These are phyloP conservation scores for Trachelus tabidus DNA, from an alignment of 2,888 invertebrate species.

Conservation along the genomic window DNA sequence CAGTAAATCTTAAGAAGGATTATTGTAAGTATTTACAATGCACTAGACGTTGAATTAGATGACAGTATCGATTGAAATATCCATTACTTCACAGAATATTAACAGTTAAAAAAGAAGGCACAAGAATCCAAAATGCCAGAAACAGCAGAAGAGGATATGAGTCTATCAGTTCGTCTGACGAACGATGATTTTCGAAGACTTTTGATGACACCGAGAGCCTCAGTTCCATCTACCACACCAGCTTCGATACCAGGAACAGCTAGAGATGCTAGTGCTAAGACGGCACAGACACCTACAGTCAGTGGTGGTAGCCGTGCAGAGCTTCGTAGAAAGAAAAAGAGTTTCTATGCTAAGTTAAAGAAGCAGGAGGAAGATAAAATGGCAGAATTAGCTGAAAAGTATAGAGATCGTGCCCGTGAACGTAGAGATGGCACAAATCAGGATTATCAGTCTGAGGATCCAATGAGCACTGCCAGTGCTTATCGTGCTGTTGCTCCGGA, in stretches of 20 bases:
- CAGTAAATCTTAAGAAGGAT: neutral
- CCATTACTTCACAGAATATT: neutral
- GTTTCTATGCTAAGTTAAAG: constrained; percentile 92
- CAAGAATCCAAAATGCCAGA: constrained; percentile 55
- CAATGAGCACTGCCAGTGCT: constrained; percentile 86
- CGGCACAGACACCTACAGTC: constrained; percentile 66
- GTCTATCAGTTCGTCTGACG: constrained; percentile 81
- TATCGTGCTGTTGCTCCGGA: constrained; percentile 97
- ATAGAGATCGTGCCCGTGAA: constrained; percentile 91
- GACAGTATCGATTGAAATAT: neutral
- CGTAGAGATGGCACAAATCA: constrained; percentile 86
- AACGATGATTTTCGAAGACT: constrained; percentile 98
- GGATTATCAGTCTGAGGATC: constrained; percentile 85
- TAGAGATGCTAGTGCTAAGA: constrained; percentile 77
- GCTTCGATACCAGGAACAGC: constrained; percentile 72
- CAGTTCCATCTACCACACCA: constrained; percentile 71
- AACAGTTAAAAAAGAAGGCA: neutral
- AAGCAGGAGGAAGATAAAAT: constrained; percentile 95
- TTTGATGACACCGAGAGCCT: constrained; percentile 92
- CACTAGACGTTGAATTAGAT: neutral
- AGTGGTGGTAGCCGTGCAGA: constrained; percentile 73
- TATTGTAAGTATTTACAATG: neutral
- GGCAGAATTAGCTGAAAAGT: constrained; percentile 93
- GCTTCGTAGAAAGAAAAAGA: constrained; percentile 91
- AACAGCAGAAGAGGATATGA: constrained; percentile 53